Evolutionary conservation across 2,797 vertebrate species (phyloP), one percentile per base, ranked within the genome.

Genomic region (Phylloscopus collybita): DNA sequence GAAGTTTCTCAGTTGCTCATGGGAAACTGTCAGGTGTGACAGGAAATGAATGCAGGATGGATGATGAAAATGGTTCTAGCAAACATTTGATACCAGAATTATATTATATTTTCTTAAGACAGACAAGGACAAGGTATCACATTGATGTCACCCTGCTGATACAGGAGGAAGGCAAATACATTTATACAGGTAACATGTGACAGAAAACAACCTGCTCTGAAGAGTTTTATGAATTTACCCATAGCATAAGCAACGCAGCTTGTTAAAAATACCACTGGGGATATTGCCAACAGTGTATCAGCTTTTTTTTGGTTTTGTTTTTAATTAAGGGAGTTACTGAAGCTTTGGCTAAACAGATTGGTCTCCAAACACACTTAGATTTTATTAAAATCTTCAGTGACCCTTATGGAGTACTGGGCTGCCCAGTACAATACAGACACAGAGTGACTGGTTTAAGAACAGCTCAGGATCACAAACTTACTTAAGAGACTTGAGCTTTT

Each of bases 11-110:
- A 80, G 67, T 60, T 83, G 71, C 38, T 88, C 26, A 50, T 65
- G 65, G 95, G 79, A 95, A 96, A 94, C 94, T 96, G 14, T 87
- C 84, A 91, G 44, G 15, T 67, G 11, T 82, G 84, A 67, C 25
- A 74, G 40, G 26, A 89, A 85, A 82, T 16, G 21, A 74, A 92
- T 61, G 50, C 19, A 60, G 57, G 29, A 78, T n/a, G 53, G 42
- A 80, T 40, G 29, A 90, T 47, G 57, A 85, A 88, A 88, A 90
- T 30, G 47, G 25, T 69, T 75, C 42, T 17, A 69, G 45, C 30
- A 80, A 49, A 62, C 44, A 14, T 47, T 40, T 60, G 60, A 80
- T 17, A 50, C 10, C 17, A 65, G 38, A 88, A 76, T 21, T n/a
- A 29, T 9, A 26, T 38, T 36, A 6, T 51, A 34, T 80, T 89